Evolutionary conservation across 2,888 invertebrate species (phyloP).

Genomic region (Pseudanteris insignis): DNA sequence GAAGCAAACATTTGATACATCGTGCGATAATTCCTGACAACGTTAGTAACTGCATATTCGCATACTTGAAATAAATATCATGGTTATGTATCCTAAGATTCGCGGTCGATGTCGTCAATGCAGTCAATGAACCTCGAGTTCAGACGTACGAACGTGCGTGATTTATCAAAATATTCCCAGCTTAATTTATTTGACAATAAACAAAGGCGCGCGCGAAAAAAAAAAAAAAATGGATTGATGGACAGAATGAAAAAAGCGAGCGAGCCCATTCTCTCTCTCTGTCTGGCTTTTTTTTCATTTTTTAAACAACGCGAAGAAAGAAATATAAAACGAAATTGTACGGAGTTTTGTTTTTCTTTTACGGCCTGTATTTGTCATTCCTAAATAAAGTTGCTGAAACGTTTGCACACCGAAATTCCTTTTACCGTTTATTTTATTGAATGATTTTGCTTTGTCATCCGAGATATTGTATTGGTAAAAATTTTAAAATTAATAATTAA

Average conservation of each 20-base stretch:
- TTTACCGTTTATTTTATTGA: too few species aligned
- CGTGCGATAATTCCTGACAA: conserved; percentile 4
- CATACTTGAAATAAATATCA: conserved; percentile 27
- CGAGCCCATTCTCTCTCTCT: too few species aligned
- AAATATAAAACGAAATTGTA: too few species aligned
- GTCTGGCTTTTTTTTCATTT: too few species aligned
- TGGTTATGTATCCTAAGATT: conserved; percentile 22
- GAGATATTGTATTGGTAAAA: too few species aligned
- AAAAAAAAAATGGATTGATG: background rate
- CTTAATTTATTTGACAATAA: background rate
- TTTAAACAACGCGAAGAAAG: too few species aligned
- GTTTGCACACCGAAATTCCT: too few species aligned
- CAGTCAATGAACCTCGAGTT: conserved; percentile 31
- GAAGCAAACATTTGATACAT: conserved; percentile 18
- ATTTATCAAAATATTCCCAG: conserved; percentile 2
- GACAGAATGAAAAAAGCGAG: background rate
- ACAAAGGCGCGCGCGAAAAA: background rate
- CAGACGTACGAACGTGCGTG: background rate
- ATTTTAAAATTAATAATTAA: too few species aligned
- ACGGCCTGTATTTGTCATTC: too few species aligned
- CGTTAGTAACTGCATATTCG: conserved; percentile 12
- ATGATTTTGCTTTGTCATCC: too few species aligned
- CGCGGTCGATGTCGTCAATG: conserved; percentile 25
- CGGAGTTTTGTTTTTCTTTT: too few species aligned
- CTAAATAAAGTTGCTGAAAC: too few species aligned